Base-by-base conservation (phyloP, 2,797 vertebrate genomes). In the Sciaenops ocellatus region DNA sequence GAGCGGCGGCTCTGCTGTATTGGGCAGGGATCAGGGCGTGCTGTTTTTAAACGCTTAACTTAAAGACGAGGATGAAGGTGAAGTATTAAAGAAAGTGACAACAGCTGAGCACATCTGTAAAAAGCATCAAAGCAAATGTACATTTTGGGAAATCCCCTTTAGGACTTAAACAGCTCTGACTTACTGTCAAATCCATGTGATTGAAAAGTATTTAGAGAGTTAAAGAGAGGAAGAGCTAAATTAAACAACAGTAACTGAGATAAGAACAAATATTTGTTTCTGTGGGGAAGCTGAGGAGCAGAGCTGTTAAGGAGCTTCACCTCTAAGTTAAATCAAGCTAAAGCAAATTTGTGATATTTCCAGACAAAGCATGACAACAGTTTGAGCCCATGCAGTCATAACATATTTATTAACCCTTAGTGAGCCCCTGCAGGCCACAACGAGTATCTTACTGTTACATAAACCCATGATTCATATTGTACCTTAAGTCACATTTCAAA, bases 331-430 rank as follows among this genome's bases (percentile, higher is more conserved):
- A 69, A 67, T 69, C 8, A 41, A 66, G 8, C 54, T 47, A 20
- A 48, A 70, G 10, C 54, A 69, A 4, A 59, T 57, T 11, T 41
- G 18, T 18, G 26, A 38, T 1, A 17, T 51, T 56, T 65, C 17
- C 28, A 55, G 54, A 9, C 4, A 30, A n/a, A 26, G 15, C 59
- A 15, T 18, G 44, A 18, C 48, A 61, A n/a, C 41, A 73, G 66
- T 24, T 65, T 22, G 34, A 78, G 42, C 34, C 44, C 65, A 46
- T 64, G 59, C 48, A 80, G 76, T 73, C 78, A 84, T 77, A 72
- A 76, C 76, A 80, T 26, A 82, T 84, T 24, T 68, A 82, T 86
- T 73, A 80, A 69, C 42, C 22, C 55, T 75, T 24, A 54, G 60
- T 64, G 66, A 60, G 73, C 56, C 59, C 59, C 63, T 67, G 64